A percentile compares a stretch with the other conserved stretches of the same genome.
phyloP scores from a whole-genome alignment of 2,888 invertebrate genomes.

The Syrista parreyssii region DNA sequence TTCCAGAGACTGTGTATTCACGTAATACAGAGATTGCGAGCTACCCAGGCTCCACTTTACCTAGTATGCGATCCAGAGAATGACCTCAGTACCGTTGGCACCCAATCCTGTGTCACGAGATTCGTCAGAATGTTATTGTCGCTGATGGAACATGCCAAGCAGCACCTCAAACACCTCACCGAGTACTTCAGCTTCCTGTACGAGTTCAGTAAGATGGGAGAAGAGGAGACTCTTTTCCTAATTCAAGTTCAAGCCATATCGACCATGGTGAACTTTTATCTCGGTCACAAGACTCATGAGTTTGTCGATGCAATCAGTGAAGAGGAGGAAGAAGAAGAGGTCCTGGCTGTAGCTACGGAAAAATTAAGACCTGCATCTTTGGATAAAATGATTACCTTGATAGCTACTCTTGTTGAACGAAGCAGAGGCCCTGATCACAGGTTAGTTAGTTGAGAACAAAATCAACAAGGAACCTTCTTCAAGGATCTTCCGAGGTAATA shows the following conservation, averaged over 20 bases:
- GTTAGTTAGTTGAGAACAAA: slow-evolving; percentile 16
- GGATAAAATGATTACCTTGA: slow-evolving; percentile 95
- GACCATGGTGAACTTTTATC: slow-evolving; percentile 91
- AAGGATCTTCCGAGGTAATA: background rate
- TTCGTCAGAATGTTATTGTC: slow-evolving; percentile 90
- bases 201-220: slow-evolving; percentile 96
- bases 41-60: slow-evolving; percentile 76
- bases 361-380: slow-evolving; percentile 91
- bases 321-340: slow-evolving; percentile 78
- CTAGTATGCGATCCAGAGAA: slow-evolving; percentile 74
- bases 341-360: slow-evolving; percentile 73
- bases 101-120: slow-evolving; percentile 90
- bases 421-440: slow-evolving; percentile 81
- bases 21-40: slow-evolving; percentile 87
- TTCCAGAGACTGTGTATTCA: slow-evolving; percentile 95
- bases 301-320: slow-evolving; percentile 80
- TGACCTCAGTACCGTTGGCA: slow-evolving; percentile 72
- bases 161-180: slow-evolving; percentile 87
- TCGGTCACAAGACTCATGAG: slow-evolving; percentile 84
- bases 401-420: slow-evolving; percentile 88
- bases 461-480: background rate
- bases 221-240: slow-evolving; percentile 90
- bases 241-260: slow-evolving; percentile 88
- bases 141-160: slow-evolving; percentile 88
- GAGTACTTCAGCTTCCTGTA: slow-evolving; percentile 93